Evolutionary conservation across 2,113 vertebrate genomes (phyloP).

Genomic region (Stegostoma tigrinum): DNA sequence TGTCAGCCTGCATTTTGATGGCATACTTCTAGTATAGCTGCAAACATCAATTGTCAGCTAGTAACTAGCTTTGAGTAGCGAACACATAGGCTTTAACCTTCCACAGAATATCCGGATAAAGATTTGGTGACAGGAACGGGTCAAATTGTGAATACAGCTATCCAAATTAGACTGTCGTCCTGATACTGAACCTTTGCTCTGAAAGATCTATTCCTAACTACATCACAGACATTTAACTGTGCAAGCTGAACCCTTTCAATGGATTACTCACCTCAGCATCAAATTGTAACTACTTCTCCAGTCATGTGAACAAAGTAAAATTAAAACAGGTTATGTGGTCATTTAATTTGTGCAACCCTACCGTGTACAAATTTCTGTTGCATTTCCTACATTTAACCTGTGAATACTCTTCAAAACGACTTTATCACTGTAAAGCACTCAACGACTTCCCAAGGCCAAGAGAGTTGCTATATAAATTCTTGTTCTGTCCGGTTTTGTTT

Average conservation of each 20-base stretch:
- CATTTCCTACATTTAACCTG: neutral
- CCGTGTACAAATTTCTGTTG: neutral
- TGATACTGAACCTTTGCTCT: neutral
- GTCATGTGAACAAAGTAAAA: neutral
- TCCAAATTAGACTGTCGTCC: neutral
- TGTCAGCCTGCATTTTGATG: no score
- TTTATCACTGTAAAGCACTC: neutral
- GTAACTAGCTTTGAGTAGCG: neutral
- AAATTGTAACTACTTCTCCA: neutral
- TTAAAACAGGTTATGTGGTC: neutral
- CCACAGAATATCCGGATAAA: neutral
- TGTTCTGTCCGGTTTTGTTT: neutral
- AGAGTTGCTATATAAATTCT: neutral
- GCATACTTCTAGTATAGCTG: neutral
- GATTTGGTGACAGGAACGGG: neutral
- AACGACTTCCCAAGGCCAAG: neutral
- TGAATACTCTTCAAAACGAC: neutral
- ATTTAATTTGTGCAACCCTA: neutral
- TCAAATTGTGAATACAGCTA: neutral
- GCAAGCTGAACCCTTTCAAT: neutral
- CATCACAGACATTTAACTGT: neutral
- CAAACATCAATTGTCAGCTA: no score
- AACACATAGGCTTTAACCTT: neutral
- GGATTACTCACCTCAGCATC: neutral
- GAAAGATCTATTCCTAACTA: neutral